phyloP scores from a whole-genome alignment of 2,113 vertebrate species.

The Cochlearius cochlearius region DNA sequence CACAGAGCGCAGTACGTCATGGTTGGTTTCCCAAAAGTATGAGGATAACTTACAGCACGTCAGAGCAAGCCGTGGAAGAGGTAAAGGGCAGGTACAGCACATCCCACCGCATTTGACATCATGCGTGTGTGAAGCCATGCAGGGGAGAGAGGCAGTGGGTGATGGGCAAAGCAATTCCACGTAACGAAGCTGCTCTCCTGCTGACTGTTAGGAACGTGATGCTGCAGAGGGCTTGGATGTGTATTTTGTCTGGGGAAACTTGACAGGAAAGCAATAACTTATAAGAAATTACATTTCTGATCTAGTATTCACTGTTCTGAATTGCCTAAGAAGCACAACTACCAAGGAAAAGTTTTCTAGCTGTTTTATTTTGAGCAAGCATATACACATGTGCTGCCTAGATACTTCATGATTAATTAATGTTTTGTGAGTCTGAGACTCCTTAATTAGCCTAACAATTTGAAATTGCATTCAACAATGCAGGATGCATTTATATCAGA shows the following conservation, averaged over 20 bases:
- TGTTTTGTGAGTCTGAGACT: not conserved
- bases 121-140: accelerated
- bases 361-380: not conserved
- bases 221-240: not conserved
- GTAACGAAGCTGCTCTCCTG: not conserved
- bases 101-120: not conserved
- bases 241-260: not conserved
- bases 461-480: not conserved
- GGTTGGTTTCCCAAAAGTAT: not conserved
- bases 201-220: not conserved
- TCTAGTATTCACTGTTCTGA: not conserved
- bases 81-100: not conserved
- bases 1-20: accelerated
- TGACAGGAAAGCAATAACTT: not conserved
- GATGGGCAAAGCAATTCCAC: not conserved
- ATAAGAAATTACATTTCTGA: not conserved
- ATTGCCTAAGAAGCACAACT: not conserved
- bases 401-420: not conserved
- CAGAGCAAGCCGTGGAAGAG: not conserved
- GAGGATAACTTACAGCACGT: not conserved
- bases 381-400: not conserved
- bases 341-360: not conserved
- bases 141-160: not conserved
- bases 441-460: not conserved
- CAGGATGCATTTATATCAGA: not conserved